phyloP scores from a whole-genome alignment of 2,797 vertebrate species.

The Aselliscus stoliczkanus region DNA sequence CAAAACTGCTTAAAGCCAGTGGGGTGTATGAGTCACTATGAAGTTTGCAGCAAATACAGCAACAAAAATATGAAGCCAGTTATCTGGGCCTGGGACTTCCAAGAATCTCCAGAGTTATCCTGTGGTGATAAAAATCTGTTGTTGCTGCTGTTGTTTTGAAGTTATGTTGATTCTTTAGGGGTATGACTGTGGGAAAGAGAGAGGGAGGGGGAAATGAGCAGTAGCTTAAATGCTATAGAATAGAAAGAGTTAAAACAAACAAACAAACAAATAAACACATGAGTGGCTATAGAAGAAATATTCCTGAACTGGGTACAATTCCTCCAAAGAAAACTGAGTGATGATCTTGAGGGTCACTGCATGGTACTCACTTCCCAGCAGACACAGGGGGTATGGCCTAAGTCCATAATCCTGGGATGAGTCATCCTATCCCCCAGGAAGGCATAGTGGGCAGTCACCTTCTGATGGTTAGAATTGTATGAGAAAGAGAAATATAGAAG shows the following conservation, averaged over 20 bases:
- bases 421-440: background rate
- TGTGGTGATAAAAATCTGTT: background rate
- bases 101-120: background rate
- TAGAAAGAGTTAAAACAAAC: background rate
- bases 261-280: too few relatives aligned
- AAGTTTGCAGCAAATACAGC: background rate
- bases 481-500: background rate
- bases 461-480: background rate
- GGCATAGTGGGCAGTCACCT: background rate
- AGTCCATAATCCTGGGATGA: background rate
- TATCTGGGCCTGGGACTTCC: background rate
- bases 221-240: background rate
- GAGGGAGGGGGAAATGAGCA: background rate
- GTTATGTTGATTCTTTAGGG: background rate
- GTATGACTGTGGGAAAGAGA: background rate
- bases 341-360: background rate
- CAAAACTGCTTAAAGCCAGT: background rate
- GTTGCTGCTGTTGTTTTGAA: background rate
- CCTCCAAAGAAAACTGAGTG: background rate
- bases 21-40: background rate
- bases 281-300: background rate
- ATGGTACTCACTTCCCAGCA: background rate
- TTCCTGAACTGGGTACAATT: background rate
- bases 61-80: background rate
- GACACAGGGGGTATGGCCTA: background rate